Evolutionary conservation across 1,140 invertebrate species (phyloP), one percentile per base, ranked within the genome.

Genomic region (Temnothorax longispinosus): DNA sequence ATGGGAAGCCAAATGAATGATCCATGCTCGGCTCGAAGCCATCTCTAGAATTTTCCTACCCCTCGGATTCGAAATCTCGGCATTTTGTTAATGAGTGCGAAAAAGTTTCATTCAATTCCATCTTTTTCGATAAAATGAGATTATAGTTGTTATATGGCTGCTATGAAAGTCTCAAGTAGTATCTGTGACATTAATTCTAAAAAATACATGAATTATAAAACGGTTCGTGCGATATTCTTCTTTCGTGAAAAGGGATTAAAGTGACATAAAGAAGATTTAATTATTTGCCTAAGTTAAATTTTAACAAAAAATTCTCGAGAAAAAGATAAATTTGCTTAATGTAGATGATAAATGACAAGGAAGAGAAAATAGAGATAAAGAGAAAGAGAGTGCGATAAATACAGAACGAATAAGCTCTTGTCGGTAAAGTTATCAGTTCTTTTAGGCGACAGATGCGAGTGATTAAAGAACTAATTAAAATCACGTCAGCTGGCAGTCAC

Each of bases 391-490:
- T 6, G 18, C 8, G n/a, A 13, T 50, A 65, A 80, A 65, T 75
- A 7, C 27, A 54, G 3, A 52, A 21, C 3, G 18, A 84, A 56
- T 62, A 54, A 54, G 13, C n/a, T 35, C 21, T 47, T 32, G 60
- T 54, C 77, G 21, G 41, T 47, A 4, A 65, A 50, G 27, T 84
- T 86, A 80, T 86, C 54, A 86, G 18, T 47, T 71, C 10, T 11
- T 62, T 44, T 56, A 41, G 32, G 52, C 64, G 85, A 86, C 80
- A 84, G 80, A 75, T 84, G 69, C 69, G 69, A 84, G 13, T 44
- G 80, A 74, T 84, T 75, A 84, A 84, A 75, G 69, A 84, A 84
- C 54, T 86, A 86, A 86, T 86, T 86, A 80, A 65, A 69, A 86
- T 80, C 76, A 86, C 50, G 60, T 69, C 62, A 81, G 64, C 50